A percentile compares a stretch with the other conserved stretches of the same genome.
phyloP scores from a whole-genome alignment of 2,888 invertebrate genomes.

The Chydorus sphaericus region DNA sequence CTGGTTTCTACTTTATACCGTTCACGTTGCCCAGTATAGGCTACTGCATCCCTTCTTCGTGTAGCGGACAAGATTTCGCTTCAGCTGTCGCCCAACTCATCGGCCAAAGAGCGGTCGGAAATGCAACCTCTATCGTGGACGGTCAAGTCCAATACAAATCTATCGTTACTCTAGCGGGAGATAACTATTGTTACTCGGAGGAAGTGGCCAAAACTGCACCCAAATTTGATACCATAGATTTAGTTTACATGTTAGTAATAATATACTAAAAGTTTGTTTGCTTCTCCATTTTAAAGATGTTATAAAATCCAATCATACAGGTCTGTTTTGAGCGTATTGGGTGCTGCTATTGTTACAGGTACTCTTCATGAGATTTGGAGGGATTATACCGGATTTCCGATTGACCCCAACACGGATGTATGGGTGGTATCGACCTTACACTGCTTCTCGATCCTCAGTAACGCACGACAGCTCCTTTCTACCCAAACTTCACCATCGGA shows the following conservation, averaged over 20 bases:
- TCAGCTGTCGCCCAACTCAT: neutral
- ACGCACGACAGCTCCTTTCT: neutral
- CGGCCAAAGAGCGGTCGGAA: too few species aligned
- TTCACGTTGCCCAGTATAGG: too few species aligned
- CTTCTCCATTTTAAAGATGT: too few species aligned
- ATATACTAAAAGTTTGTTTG: too few species aligned
- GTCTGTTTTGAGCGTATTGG: neutral
- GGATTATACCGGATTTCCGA: neutral
- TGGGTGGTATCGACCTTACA: neutral
- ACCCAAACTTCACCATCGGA: neutral
- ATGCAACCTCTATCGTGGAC: too few species aligned
- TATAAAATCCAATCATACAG: too few species aligned
- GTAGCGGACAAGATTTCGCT: neutral
- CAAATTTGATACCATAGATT: neutral
- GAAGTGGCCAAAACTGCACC: neutral
- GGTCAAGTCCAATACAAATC: too few species aligned
- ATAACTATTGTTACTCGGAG: neutral
- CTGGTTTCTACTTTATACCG: too few species aligned
- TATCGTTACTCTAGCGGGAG: neutral
- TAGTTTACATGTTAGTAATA: neutral
- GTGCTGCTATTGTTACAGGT: neutral
- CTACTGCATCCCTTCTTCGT: slow-evolving; percentile 4
- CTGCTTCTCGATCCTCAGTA: neutral
- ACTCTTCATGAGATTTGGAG: neutral
- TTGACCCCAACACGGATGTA: neutral